Conservation (phyloP, 2,797 vertebrate genomes). For the Botia kubotai region DNA sequence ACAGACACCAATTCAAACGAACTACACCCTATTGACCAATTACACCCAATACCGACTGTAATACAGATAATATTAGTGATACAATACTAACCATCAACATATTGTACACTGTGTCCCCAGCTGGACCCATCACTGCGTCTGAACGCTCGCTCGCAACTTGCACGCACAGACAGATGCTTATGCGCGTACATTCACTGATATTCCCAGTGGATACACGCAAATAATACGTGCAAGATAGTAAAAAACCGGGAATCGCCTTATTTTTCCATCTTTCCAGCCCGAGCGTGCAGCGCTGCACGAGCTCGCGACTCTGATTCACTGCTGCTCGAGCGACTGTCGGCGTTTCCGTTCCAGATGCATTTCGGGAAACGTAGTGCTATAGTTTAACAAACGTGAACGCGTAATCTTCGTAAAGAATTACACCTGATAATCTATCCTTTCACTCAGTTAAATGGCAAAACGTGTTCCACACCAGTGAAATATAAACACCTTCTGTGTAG, state of each 20-base stretch:
- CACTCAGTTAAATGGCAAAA: no score
- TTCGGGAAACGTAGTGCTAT: slow-evolving; percentile 45
- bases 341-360: slow-evolving; percentile 22
- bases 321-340: slow-evolving; percentile 25
- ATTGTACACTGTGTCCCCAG: slow-evolving; percentile 33
- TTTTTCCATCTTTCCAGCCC: slow-evolving; percentile 8
- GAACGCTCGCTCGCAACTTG: neutral
- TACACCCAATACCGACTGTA: neutral
- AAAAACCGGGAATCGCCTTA: slow-evolving; percentile 17
- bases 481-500: neutral
- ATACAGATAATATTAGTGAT: neutral
- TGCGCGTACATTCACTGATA: no score
- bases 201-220: no score
- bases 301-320: slow-evolving; percentile 29
- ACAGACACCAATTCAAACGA: neutral
- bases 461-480: neutral
- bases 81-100: slow-evolving; percentile 1
- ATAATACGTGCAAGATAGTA: neutral
- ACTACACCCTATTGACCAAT: neutral
- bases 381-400: no score
- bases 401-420: no score
- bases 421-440: no score
- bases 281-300: slow-evolving; percentile 26
- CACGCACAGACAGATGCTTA: neutral
- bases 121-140: slow-evolving; percentile 37